Percentiles rank a stretch among this genome's conserved stretches.
Conservation (phyloP, 2,797 vertebrate species). For the Eutrigla gurnardus region DNA sequence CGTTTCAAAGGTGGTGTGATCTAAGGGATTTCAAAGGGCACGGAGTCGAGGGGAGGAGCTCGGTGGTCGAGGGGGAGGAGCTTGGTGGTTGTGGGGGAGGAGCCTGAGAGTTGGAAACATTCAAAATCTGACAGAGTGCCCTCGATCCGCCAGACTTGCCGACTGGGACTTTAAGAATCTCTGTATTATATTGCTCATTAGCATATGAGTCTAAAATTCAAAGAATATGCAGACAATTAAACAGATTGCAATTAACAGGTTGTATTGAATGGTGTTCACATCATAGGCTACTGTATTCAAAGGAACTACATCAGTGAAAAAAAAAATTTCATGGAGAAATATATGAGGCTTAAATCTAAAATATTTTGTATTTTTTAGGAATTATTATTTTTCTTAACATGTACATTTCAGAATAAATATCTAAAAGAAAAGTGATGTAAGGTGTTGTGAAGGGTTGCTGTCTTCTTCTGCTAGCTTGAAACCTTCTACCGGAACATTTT, state of each 20-base stretch:
- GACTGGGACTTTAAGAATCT: background rate
- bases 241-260: background rate
- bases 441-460: background rate
- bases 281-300: background rate
- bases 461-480: background rate
- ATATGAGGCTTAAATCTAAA: too few species aligned
- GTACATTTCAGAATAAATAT: background rate
- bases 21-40: too few species aligned
- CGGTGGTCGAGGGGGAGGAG: too few species aligned
- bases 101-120: too few species aligned
- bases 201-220: background rate
- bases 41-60: too few species aligned
- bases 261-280: background rate
- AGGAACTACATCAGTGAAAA: background rate
- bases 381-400: background rate
- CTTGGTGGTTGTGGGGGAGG: too few species aligned
- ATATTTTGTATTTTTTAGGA: background rate
- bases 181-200: background rate
- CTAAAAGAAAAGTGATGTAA: background rate
- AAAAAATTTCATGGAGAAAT: too few species aligned
- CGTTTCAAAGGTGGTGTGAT: too few species aligned
- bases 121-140: too few species aligned
- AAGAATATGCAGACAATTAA: background rate
- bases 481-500: conserved; percentile 3
- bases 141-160: too few species aligned